Base-by-base conservation (phyloP, 2,797 vertebrate species). In the Pseudomugil gertrudae region DNA sequence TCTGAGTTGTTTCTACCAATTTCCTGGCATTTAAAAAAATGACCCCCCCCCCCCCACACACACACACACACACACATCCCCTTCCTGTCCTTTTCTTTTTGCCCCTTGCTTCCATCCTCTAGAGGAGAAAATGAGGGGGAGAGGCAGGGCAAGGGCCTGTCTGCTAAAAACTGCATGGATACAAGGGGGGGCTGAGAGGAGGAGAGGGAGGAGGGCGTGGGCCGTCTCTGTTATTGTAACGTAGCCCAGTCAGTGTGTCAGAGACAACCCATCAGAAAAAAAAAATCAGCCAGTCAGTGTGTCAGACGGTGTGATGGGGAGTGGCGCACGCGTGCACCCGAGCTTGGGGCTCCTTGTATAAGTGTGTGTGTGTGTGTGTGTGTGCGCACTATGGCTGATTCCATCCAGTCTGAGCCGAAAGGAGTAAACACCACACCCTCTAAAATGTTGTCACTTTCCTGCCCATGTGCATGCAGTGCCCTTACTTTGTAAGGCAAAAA, bases 131-230 rank as follows among this genome's bases (percentile, higher is more conserved):
- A 69, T 5, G 45, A 56, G 63, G 64, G 61, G 78, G 71, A 68
- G 76, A 61, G 63, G 71, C 68, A 79, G 76, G 69, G 81, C 69
- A 83, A 58, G 72, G 76, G 87, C 85, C 86, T 84, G 84, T 90
- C 90, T 90, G 85, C 92, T 91, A 90, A 93, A 94, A 93, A 93
- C 92, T 94, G 93, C 94, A 93, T 94, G 90, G 94, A 94, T 90
- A 94, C 92, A 94, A 90, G 90, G 90, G 92, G 92, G 92, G 91
- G 89, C 72, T 2, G 66, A 30, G 63, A 30, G 72, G 53, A 56
- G 58, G 73, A 72, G 54, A 63, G 78, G 50, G 56, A 54, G 69
- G 69, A 55, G 70, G 61, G 62, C 76, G 57, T 58, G 72, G 80
- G 82, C 79, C 57, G 75, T 80, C 77, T 88, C 72, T 84, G 85